A percentile compares a stretch with the other conserved stretches of the same genome.
These are phyloP conservation scores for Damaliscus lunatus DNA, from an alignment of 2,113 vertebrate species.

Conservation along the genomic window DNA sequence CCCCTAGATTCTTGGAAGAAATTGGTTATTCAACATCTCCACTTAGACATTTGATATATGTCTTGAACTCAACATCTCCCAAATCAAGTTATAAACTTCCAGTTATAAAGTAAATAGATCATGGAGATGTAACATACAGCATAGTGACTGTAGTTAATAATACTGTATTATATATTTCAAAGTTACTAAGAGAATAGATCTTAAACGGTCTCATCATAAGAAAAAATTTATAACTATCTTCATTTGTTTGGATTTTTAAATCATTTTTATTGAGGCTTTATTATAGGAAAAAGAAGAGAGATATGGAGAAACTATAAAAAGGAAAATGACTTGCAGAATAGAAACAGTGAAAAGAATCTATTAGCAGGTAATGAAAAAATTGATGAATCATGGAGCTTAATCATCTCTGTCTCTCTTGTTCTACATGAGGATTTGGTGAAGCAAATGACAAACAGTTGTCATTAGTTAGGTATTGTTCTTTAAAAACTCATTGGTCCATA, in stretches of 20 bases:
- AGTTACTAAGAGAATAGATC: not conserved
- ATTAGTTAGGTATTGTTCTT: not conserved
- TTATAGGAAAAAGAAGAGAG: not conserved
- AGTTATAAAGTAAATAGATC: not conserved
- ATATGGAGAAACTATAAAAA: not conserved
- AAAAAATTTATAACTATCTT: not conserved
- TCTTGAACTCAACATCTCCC: not conserved
- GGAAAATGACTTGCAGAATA: conserved; percentile 15
- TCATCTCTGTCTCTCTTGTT: not conserved
- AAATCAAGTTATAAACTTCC: not conserved
- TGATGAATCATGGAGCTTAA: conserved; percentile 16
- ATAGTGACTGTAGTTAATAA: not conserved
- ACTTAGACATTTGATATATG: not conserved
- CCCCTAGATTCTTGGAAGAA: not conserved
- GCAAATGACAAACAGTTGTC: not conserved
- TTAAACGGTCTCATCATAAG: not conserved
- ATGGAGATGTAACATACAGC: not conserved
- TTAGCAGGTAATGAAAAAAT: not conserved
- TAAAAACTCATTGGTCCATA: not conserved
- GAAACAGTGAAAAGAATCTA: not conserved
- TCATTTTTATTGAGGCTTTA: not conserved
- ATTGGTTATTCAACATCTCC: not conserved
- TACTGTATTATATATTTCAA: not conserved
- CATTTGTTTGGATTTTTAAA: not conserved
- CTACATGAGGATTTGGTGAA: not conserved